phyloP scores from a whole-genome alignment of 2,888 invertebrate species.

The Standfussiana lucernea region DNA sequence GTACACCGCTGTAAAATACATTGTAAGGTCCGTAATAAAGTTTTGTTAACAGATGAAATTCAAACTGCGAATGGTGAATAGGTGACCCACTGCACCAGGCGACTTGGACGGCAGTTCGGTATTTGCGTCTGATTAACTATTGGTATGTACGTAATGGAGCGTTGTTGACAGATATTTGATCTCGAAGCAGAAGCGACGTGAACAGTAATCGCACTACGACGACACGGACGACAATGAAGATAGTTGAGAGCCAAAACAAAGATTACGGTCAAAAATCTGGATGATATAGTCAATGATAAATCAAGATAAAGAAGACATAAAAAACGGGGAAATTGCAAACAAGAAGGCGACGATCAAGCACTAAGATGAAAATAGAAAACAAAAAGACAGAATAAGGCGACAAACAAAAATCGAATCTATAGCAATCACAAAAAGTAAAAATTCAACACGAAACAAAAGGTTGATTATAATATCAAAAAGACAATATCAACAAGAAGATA shows the following conservation, averaged over 20 bases:
- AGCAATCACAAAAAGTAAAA: background rate
- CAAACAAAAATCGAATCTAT: background rate
- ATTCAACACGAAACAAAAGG: background rate
- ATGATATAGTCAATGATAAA: background rate
- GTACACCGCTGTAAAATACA: background rate
- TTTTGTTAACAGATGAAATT: conserved; percentile 49
- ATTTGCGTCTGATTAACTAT: background rate
- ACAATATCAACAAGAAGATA: background rate
- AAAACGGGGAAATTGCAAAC: background rate
- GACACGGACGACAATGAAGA: background rate
- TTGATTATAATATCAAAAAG: background rate
- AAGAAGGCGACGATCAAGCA: background rate
- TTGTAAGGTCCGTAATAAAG: conserved; percentile 13
- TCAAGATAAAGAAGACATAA: background rate
- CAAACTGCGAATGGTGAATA: background rate
- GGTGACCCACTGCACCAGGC: background rate
- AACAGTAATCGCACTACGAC: background rate
- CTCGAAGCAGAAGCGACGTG: background rate
- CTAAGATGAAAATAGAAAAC: background rate
- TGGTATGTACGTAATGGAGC: conserved; percentile 34
- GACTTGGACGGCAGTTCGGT: conserved; percentile 4
- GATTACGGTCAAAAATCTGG: background rate
- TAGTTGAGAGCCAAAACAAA: background rate
- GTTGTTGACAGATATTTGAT: conserved; percentile 48
- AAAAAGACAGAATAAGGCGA: background rate